These are phyloP conservation scores for Cryptus viduatorius DNA, from an alignment of 2,888 invertebrate genomes.

Conservation along the genomic window DNA sequence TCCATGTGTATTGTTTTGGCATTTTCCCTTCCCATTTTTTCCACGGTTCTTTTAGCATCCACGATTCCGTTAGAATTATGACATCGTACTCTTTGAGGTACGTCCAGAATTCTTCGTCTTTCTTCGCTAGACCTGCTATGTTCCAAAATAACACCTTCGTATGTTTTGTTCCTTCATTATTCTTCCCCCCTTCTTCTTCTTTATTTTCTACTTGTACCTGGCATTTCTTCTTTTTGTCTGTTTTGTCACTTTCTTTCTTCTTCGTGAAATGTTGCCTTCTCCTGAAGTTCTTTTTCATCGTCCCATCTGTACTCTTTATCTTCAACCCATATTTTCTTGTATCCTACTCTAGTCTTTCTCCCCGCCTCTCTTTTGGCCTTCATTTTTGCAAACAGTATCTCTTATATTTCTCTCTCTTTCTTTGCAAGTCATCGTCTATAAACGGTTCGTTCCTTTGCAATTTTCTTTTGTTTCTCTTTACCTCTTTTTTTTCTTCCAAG, in stretches of 20 bases:
- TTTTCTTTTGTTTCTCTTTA: slow-evolving; percentile 14
- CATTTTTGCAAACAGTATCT: slow-evolving; percentile 2
- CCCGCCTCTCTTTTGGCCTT: neutral
- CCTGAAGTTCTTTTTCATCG: slow-evolving; percentile 18
- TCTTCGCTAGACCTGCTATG: slow-evolving; percentile 20
- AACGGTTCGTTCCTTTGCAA: slow-evolving; percentile 2
- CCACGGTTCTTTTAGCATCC: no score
- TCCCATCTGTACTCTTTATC: slow-evolving; percentile 35
- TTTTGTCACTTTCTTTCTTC: neutral
- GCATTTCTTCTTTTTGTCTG: neutral
- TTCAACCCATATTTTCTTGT: slow-evolving; percentile 10
- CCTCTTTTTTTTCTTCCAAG: neutral
- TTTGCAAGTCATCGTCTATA: slow-evolving; percentile 39
- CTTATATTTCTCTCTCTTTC: slow-evolving; percentile 41
- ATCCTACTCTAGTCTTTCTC: neutral
- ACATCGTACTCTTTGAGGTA: slow-evolving; percentile 14
- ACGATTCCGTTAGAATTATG: no score
- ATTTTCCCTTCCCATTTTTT: no score
- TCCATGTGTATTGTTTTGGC: no score
- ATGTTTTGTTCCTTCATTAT: neutral
- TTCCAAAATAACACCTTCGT: slow-evolving; percentile 33
- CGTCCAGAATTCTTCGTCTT: slow-evolving; percentile 31
- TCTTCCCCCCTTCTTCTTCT: neutral
- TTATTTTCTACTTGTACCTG: neutral
- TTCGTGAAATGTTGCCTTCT: slow-evolving; percentile 5